Percentiles rank a stretch among this genome's conserved stretches.
Evolutionary conservation across 2,888 invertebrate genomes (phyloP).

Genomic region (Rhingia campestris): DNA sequence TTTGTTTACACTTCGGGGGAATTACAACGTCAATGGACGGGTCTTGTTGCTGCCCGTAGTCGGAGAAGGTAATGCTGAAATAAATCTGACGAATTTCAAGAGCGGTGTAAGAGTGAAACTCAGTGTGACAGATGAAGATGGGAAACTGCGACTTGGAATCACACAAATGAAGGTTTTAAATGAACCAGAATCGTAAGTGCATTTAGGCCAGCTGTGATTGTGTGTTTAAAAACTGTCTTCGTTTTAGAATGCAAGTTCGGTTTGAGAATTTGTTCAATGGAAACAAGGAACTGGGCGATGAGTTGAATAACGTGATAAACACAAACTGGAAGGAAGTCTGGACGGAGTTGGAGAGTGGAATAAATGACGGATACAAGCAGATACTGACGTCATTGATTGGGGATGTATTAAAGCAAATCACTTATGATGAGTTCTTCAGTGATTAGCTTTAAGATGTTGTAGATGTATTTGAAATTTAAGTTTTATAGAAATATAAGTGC

Average conservation of each 20-base stretch:
- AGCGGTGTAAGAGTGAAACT: slow-evolving; percentile 73
- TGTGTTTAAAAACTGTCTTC: slow-evolving; percentile 1
- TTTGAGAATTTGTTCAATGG: slow-evolving; percentile 77
- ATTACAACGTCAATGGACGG: slow-evolving; percentile 80
- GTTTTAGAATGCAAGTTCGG: slow-evolving; percentile 75
- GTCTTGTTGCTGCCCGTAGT: slow-evolving; percentile 81
- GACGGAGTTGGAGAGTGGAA: slow-evolving; percentile 76
- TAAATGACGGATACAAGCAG: slow-evolving; percentile 74
- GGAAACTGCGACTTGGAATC: slow-evolving; percentile 61
- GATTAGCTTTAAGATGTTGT: slow-evolving; percentile 7
- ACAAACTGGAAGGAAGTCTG: slow-evolving; percentile 79
- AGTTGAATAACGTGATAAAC: slow-evolving; percentile 77
- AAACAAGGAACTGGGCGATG: slow-evolving; percentile 75
- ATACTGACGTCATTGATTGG: slow-evolving; percentile 69
- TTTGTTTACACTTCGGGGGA: slow-evolving; percentile 75
- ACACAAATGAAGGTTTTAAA: slow-evolving; percentile 74
- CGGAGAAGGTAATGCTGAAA: slow-evolving; percentile 78
- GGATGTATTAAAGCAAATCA: slow-evolving; percentile 70
- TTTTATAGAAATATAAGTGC: too few relatives aligned
- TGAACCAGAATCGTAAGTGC: slow-evolving; percentile 76
- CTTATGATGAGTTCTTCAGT: slow-evolving; percentile 77
- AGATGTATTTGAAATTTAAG: too few relatives aligned
- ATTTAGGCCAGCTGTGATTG: background rate
- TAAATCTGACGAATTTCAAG: slow-evolving; percentile 75
- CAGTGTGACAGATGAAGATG: slow-evolving; percentile 41